Percentiles rank a stretch among this genome's conserved stretches.
phyloP scores from a whole-genome alignment of 92 coral and sea anemone genomes.

The Metridium senile region DNA sequence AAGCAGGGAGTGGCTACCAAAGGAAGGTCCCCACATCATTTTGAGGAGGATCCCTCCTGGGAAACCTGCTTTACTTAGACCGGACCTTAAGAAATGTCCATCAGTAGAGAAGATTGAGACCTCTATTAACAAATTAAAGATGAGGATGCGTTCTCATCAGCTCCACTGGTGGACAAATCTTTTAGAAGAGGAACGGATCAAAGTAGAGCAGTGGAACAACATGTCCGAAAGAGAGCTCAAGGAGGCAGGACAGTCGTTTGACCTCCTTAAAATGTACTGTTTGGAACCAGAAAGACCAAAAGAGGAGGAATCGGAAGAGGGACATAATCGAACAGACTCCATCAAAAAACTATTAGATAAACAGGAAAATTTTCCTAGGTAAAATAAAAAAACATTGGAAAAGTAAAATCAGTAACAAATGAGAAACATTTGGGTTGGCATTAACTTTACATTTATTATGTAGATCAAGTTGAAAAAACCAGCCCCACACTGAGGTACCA shows the following conservation, averaged over 20 bases:
- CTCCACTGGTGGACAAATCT: slow-evolving; percentile 18
- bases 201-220: slow-evolving; percentile 9
- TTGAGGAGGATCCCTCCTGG: slow-evolving; percentile 19
- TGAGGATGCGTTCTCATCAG: slow-evolving; percentile 25
- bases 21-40: slow-evolving; percentile 25
- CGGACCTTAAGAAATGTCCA: slow-evolving; percentile 49
- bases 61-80: slow-evolving; percentile 36
- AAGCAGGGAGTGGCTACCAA: slow-evolving; percentile 41
- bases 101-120: slow-evolving; percentile 20
- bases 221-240: slow-evolving; percentile 16
- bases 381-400: neutral
- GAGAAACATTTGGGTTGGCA: neutral
- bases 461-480: neutral
- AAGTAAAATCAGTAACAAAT: neutral
- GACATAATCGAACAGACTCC: slow-evolving; percentile 1
- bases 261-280: slow-evolving; percentile 19
- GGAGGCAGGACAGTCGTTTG: slow-evolving; percentile 30
- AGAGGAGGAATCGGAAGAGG: neutral
- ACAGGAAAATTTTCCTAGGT: slow-evolving; percentile 5
- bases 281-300: slow-evolving; percentile 11
- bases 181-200: slow-evolving; percentile 14
- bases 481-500: neutral
- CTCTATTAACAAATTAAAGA: slow-evolving; percentile 24
- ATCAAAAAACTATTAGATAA: slow-evolving; percentile 10
- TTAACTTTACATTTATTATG: neutral